Conservation (phyloP, 2,113 vertebrate species). For the Festucalex cinctus region DNA sequence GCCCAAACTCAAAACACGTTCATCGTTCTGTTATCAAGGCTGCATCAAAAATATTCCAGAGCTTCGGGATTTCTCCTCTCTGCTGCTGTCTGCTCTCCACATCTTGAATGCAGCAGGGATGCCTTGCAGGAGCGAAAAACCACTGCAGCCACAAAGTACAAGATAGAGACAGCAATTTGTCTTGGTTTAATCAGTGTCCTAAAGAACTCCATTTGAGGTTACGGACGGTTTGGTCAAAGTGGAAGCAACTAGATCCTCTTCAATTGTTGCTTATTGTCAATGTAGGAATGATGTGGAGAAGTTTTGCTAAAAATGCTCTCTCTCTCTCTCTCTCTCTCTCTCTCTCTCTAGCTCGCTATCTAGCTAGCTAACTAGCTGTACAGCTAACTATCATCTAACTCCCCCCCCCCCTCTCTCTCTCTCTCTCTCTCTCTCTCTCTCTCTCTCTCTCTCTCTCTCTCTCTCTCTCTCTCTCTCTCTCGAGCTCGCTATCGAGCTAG, state of each 20-base stretch:
- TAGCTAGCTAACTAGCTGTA: neutral
- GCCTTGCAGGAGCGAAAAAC: neutral
- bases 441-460: no score
- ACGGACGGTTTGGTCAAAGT: neutral
- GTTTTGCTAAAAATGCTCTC: no score
- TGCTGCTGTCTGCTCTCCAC: conserved; percentile 1
- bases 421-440: no score
- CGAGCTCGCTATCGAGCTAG: neutral
- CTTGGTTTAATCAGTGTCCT: neutral
- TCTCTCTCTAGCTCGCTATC: no score
- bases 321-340: no score
- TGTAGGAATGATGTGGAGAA: no score
- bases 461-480: neutral
- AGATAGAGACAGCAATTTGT: neutral
- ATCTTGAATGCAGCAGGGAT: conserved; percentile 8
- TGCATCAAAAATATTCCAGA: conserved; percentile 6
- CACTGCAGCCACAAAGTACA: conserved; percentile 5
- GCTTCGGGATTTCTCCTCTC: no score
- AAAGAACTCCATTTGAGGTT: neutral
- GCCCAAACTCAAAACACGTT: neutral
- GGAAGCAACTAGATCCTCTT: neutral
- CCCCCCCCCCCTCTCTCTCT: no score
- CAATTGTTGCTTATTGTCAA: neutral
- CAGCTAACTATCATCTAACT: no score
- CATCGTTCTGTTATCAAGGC: conserved; percentile 37